Evolutionary conservation across 2,888 invertebrate species (phyloP), one percentile per base, ranked within the genome.

Genomic region (Hemicrepidius hirtus): DNA sequence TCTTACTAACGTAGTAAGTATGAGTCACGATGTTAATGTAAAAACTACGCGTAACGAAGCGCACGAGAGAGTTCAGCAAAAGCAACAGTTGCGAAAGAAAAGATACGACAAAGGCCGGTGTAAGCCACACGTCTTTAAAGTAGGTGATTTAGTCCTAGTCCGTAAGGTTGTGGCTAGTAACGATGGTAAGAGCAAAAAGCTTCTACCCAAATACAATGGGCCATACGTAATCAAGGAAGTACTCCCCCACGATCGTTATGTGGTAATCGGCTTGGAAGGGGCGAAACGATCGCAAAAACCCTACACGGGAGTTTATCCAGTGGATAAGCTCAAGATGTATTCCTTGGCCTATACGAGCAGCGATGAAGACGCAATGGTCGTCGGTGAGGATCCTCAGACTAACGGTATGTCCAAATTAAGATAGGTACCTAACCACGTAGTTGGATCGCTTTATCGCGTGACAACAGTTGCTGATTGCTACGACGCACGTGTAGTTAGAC

Each of bases 131-230:
- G 28, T 1, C 1, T 65, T 9, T 65, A 20, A 16, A 13, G 9
- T 4, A 2, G 53, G 65, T 2, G 3, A 65, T 4, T 16, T 50
- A 9, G 65, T 65, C 4, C n/a, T 65, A 3, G 53, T 53, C 0
- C 3, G 35, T 7, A 28, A 4, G 7, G 3, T 41, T 1, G 5
- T 5, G 13, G n/a, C 20, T 10, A 50, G 12, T 21, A 65, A 65
- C 21, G 20, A 65, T 37, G 53, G 53, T 0, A 49, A 28, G 18
- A 65, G 53, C 20, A 65, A 65, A 13, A 50, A 65, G 18, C n/a
- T 65, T 6, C 12, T 65, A 5, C 65, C 50, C 1, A 65, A 65
- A 18, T 65, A 50, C 35, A 32, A 53, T 13, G 63, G 63, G 1
- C 63, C 63, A 6, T 63, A 57, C 18, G 32, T 35, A 2, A 35